A percentile compares a stretch with the other conserved stretches of the same genome.
Evolutionary conservation across 2,888 invertebrate genomes (phyloP).

Genomic region (Ischnura elegans): DNA sequence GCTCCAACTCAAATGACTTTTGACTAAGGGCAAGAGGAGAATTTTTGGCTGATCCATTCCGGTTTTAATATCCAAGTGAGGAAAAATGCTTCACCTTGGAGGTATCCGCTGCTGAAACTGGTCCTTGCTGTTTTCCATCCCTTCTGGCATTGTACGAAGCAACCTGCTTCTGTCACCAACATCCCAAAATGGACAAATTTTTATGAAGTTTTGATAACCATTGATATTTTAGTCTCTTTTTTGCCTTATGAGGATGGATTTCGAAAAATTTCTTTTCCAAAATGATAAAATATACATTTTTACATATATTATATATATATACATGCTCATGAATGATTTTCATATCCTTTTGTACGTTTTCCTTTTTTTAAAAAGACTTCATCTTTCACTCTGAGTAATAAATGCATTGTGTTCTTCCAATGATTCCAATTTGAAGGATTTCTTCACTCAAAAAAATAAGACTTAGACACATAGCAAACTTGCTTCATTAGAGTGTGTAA

Average conservation of each 20-base stretch:
- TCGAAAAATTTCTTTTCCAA: conserved; percentile 47
- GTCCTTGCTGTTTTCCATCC: conserved; percentile 64
- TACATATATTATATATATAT: conserved; percentile 45
- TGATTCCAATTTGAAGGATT: conserved; percentile 55
- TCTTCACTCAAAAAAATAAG: conserved; percentile 59
- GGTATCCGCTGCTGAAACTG: conserved; percentile 33
- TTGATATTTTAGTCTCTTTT: conserved; percentile 61
- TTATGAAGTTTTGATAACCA: conserved; percentile 59
- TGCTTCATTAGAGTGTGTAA: conserved; percentile 58
- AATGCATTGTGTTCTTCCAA: conserved; percentile 64
- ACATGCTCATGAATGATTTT: conserved; percentile 52
- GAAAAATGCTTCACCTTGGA: conserved; percentile 38
- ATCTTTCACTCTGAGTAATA: conserved; percentile 59
- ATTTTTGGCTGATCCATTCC: conserved; percentile 59
- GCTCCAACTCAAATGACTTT: conserved; percentile 87
- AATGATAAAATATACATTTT: conserved; percentile 63
- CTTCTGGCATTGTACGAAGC: conserved; percentile 51
- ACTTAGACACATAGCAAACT: conserved; percentile 55
- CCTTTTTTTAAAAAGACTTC: conserved; percentile 61
- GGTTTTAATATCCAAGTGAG: conserved; percentile 6
- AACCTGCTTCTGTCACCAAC: conserved; percentile 23
- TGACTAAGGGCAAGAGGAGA: conserved; percentile 46
- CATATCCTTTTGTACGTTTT: conserved; percentile 64
- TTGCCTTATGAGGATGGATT: conserved; percentile 63
- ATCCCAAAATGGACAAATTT: conserved; percentile 56